Conservation (phyloP, 2,113 vertebrate species). For the Cervus canadensis region DNA sequence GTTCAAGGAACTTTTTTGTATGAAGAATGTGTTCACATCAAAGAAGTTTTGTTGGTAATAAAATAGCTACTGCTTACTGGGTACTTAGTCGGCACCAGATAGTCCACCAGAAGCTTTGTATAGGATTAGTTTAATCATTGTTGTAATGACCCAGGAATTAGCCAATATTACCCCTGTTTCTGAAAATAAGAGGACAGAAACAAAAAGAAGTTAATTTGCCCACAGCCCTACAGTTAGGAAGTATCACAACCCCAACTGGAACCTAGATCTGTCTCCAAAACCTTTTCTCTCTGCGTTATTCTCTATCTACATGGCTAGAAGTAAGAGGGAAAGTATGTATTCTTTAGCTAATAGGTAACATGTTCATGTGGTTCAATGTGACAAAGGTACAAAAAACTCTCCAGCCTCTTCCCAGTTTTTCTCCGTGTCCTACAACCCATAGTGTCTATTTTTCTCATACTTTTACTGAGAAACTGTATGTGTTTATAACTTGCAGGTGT, state of each 20-base stretch:
- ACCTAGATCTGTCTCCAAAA: background rate
- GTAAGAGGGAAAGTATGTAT: background rate
- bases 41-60: conserved; percentile 16
- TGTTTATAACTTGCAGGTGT: background rate
- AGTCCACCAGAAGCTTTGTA: conserved; percentile 24
- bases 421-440: background rate
- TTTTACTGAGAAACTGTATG: background rate
- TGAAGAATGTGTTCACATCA: background rate
- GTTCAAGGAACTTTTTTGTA: background rate
- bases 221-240: background rate
- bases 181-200: conserved; percentile 6
- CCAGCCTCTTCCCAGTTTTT: background rate
- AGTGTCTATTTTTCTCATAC: background rate
- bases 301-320: background rate
- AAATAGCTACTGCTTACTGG: background rate
- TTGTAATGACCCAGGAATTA: background rate
- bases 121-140: conserved; percentile 22
- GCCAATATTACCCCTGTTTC: background rate
- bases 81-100: background rate
- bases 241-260: background rate
- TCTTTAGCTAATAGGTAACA: background rate
- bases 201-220: background rate
- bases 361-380: background rate
- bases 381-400: background rate
- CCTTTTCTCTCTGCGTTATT: background rate